Evolutionary conservation across 37 sponge, comb jelly and placozoan species (phyloP).

Genomic region (Crambe crambe): DNA sequence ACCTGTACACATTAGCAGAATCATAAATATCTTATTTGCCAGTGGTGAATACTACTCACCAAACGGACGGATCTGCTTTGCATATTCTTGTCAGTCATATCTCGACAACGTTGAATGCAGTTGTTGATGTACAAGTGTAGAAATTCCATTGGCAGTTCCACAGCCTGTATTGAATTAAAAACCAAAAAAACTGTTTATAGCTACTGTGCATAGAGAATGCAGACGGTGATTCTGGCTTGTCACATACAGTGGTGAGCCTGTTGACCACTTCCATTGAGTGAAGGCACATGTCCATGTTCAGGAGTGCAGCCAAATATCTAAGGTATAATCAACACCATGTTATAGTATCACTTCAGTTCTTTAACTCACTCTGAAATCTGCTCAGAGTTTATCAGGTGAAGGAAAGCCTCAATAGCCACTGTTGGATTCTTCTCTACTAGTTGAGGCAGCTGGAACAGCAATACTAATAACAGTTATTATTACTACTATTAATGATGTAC

Average conservation of each 20-base stretch:
- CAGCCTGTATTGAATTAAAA: constrained; percentile 56
- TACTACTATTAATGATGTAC: constrained; percentile 24
- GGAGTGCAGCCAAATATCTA: constrained; percentile 83
- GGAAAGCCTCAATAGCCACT: constrained; percentile 88
- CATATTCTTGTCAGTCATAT: constrained; percentile 77
- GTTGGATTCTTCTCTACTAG: constrained; percentile 95
- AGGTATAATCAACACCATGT: not conserved
- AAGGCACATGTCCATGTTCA: constrained; percentile 96
- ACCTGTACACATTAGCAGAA: constrained; percentile 49
- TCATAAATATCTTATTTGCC: not conserved
- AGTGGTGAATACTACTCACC: constrained; percentile 24
- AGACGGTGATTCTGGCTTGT: constrained; percentile 1
- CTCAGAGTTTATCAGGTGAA: constrained; percentile 63
- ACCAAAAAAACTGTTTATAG: not conserved
- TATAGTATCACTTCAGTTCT: not conserved
- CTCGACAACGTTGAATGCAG: constrained; percentile 89
- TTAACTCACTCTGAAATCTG: constrained; percentile 81
- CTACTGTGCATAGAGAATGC: not conserved
- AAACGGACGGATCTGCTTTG: constrained; percentile 89
- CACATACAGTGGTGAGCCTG: constrained; percentile 72
- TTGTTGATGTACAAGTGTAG: constrained; percentile 95
- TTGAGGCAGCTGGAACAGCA: constrained; percentile 62
- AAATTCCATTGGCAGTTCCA: constrained; percentile 95
- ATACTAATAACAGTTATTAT: not conserved
- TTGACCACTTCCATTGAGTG: constrained; percentile 99